Base-by-base conservation (phyloP, 1,140 invertebrate species). In the Cheumatopsyche charites region DNA sequence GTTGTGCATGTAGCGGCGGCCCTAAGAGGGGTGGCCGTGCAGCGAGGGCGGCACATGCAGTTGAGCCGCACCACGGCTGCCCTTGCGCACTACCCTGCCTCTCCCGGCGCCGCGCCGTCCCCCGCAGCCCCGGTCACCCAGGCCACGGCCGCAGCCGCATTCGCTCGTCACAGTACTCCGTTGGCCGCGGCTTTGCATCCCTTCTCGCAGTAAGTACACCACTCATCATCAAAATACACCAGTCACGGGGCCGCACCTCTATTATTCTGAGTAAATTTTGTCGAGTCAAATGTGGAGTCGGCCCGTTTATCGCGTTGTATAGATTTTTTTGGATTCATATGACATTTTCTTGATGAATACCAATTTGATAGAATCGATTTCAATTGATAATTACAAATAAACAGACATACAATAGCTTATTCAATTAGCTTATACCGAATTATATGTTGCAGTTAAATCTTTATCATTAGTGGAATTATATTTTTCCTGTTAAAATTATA, bases 121-220 rank as follows among this genome's bases (percentile, higher is more conserved):
- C 87, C 87, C 80, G 84, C 86, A 70, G 86, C 86, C 74, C 85
- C 87, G 75, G 81, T 88, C 77, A 85, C 86, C 77, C 84, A 84
- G 77, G 86, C 86, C 77, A 86, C 89, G 78, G 87, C 87, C 78
- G 88, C 87, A 77, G 82, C 73, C 29, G 67, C 73, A 49, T 68
- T 78, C 71, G 75, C 80, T 76, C 79, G 77, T 77, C 80, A 79
- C 79, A 17, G 77, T 80, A 41, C 78, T 79, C 77, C 80, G 73
- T 80, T 76, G 47, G 79, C 81, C 63, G 79, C 81, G 75, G 86
- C 82, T 78, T 82, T 88, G 83, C 88, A 90, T 87, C 86, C 90
- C 82, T 90, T 90, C 82, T 85, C 89, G 79, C 88, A 86, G 88
- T 91, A 89, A 88, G 90, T 90, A 83, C 69, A 67, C 72, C 62